phyloP scores from a whole-genome alignment of 2,888 invertebrate species.

The Vanessa cardui region DNA sequence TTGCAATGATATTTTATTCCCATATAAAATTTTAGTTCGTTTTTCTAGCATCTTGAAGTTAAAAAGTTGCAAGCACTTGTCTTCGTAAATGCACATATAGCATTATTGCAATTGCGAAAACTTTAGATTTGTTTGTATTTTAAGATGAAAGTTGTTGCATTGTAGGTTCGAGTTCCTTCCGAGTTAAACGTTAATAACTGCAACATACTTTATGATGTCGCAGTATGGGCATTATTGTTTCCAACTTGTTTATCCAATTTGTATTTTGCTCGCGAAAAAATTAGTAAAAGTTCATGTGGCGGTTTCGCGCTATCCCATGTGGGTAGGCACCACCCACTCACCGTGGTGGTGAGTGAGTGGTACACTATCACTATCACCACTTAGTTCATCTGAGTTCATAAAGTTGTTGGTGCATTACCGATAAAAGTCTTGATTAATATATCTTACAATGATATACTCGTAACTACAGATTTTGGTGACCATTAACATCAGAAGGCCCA shows the following conservation, averaged over 20 bases:
- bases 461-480: too few species aligned
- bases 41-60: not conserved
- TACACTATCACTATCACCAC: too few species aligned
- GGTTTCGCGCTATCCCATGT: too few species aligned
- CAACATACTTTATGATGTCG: not conserved
- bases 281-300: too few species aligned
- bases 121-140: constrained; percentile 1
- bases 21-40: not conserved
- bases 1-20: not conserved
- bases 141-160: constrained; percentile 6
- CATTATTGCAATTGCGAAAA: not conserved
- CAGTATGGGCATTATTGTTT: not conserved
- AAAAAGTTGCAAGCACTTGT: not conserved
- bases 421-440: too few species aligned
- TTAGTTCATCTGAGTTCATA: too few species aligned
- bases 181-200: constrained; percentile 1
- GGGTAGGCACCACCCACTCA: too few species aligned
- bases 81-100: not conserved
- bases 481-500: too few species aligned
- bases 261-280: not conserved
- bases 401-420: too few species aligned
- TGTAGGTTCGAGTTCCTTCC: constrained; percentile 6
- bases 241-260: not conserved
- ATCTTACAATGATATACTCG: too few species aligned
- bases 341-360: too few species aligned